These are phyloP conservation scores for Lerista edwardsae DNA, from an alignment of 2,797 vertebrate genomes.

Conservation along the genomic window DNA sequence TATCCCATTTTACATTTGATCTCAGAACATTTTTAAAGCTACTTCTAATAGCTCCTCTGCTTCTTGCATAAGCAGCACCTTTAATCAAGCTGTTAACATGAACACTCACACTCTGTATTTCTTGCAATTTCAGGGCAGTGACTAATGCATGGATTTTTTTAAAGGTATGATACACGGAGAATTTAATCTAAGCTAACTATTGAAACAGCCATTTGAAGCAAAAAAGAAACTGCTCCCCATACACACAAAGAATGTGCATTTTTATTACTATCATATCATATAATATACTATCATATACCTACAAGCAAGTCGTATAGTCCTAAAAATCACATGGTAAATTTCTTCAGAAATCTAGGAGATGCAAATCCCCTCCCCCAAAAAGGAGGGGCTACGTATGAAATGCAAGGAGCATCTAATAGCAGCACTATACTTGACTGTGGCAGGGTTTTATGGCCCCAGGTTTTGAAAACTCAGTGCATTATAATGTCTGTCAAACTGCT, in stretches of 20 bases:
- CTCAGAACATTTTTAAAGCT: slow-evolving; percentile 4
- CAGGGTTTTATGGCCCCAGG: not conserved
- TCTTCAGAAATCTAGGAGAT: not conserved
- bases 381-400: not conserved
- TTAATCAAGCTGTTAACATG: slow-evolving; percentile 51
- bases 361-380: not conserved
- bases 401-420: not conserved
- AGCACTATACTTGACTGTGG: not conserved
- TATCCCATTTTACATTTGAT: slow-evolving; percentile 16
- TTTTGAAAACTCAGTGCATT: not conserved
- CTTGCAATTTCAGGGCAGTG: slow-evolving; percentile 27
- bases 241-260: not conserved
- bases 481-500: not conserved
- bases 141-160: slow-evolving; percentile 24
- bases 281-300: not conserved
- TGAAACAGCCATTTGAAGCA: slow-evolving; percentile 27
- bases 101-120: slow-evolving; percentile 16
- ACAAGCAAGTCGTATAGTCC: not conserved
- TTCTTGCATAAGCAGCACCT: slow-evolving; percentile 21
- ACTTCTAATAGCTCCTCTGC: slow-evolving; percentile 38
- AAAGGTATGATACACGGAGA: slow-evolving; percentile 26
- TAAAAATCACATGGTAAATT: not conserved
- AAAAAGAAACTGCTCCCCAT: not conserved
- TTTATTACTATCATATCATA: not conserved
- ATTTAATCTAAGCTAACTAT: slow-evolving; percentile 25